Base-by-base conservation (phyloP, 1,140 invertebrate genomes). In the Psix sp. region DNA sequence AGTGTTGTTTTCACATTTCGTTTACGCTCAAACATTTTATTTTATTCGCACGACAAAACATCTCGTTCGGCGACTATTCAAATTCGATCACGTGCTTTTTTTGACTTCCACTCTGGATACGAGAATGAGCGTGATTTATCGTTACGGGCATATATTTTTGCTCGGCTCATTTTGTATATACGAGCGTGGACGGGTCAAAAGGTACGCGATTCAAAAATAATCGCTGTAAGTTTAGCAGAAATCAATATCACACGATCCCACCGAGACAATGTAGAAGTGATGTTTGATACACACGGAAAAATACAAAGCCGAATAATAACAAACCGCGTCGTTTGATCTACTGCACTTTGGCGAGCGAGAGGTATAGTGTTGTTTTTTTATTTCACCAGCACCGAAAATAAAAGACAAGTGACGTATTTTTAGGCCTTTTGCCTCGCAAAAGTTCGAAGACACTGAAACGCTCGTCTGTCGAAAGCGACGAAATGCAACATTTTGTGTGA, bases 351-450 rank as follows among this genome's bases (percentile, higher is more conserved):
- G 38, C 54, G 40, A 10, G 39, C 36, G 51, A 59, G 31, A 66
- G 51, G 51, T 51, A 5, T 13, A 11, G 11, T 51, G 39, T 31
- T 31, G 38, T 36, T 56, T 35, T 60, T 74, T 74, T 60, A 66
- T 66, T 67, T 62, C 62, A 67, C 71, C 48, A 67, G 57, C 36
- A 56, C 48, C 56, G 4, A 38, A 74, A 74, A 74, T 68, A 74
- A 67, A 56, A 70, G 59, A 43, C 65, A 42, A 70, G 65, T 59
- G 57, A 74, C 46, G 65, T 74, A 74, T 75, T 75, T 75, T 75
- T 75, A 75, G 54, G 54, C 60, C 46, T 75, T 75, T 60, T 68
- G 72, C 65, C 65, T 75, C 72, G 15, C 52, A 56, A 21, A 57
- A 66, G 65, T 70, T 66, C 65, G 65, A 75, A 75, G 72, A 68